Percentiles rank a stretch among this genome's conserved stretches.
These are phyloP conservation scores for Saxidomus purpurata DNA, from an alignment of 1,140 invertebrate genomes.

Conservation along the genomic window DNA sequence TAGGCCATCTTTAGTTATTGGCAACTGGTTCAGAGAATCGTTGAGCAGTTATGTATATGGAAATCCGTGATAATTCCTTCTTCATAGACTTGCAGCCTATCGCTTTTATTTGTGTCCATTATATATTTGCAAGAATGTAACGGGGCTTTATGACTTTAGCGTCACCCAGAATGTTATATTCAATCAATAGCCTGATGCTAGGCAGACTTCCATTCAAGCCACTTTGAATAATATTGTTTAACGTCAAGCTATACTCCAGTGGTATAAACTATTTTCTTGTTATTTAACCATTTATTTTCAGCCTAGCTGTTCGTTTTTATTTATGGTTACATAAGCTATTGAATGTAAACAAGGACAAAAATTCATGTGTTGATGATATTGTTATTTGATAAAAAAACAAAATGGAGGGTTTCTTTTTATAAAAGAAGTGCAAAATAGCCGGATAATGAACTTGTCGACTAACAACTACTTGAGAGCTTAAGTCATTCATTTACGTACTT, in stretches of 20 bases:
- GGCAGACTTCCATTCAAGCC: slow-evolving; percentile 11
- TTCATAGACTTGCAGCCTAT: neutral
- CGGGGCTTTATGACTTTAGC: slow-evolving; percentile 16
- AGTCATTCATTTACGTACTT: slow-evolving; percentile 17
- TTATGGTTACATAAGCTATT: slow-evolving; percentile 14
- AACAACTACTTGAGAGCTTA: slow-evolving; percentile 23
- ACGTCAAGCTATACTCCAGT: slow-evolving; percentile 17
- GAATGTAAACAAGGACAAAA: slow-evolving; percentile 21
- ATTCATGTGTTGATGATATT: neutral
- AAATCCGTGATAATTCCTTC: neutral
- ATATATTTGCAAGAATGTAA: slow-evolving; percentile 18
- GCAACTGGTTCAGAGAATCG: neutral
- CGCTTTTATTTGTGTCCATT: slow-evolving; percentile 5
- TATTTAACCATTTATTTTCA: neutral
- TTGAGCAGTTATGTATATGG: slow-evolving; percentile 8
- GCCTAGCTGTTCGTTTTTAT: neutral
- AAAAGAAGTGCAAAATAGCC: slow-evolving; percentile 18
- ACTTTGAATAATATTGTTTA: slow-evolving; percentile 39
- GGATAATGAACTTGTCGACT: neutral
- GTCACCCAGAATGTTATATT: neutral
- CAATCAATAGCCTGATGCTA: slow-evolving; percentile 29
- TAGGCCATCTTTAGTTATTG: neutral
- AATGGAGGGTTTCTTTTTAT: slow-evolving; percentile 8
- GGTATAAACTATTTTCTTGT: neutral
- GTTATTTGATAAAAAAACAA: neutral